phyloP scores from a whole-genome alignment of 2,888 invertebrate species.

The Drosophila fungiperda region DNA sequence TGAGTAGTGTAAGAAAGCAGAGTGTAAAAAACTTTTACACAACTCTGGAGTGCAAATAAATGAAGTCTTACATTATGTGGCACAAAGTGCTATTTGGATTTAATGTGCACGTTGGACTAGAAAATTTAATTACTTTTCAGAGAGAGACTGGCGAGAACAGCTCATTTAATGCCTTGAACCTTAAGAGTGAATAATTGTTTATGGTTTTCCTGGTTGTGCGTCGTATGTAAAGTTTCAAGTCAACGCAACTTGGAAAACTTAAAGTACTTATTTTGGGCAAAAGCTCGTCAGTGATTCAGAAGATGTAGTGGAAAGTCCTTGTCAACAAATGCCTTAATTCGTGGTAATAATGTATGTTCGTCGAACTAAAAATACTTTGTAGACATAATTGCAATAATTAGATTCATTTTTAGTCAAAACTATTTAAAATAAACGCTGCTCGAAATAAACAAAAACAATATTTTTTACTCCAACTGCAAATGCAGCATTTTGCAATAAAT shows the following conservation, averaged over 20 bases:
- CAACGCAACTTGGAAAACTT: background rate
- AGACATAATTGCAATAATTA: background rate
- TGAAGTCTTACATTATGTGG: conserved; percentile 1
- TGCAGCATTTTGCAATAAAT: background rate
- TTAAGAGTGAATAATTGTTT: conserved; percentile 5
- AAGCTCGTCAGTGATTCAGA: background rate
- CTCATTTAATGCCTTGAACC: conserved; percentile 3
- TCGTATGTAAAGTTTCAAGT: conserved; percentile 4
- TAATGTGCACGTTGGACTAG: conserved; percentile 5
- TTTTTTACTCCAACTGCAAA: background rate
- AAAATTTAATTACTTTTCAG: conserved; percentile 11
- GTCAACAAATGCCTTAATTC: background rate
- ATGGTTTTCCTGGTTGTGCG: conserved; percentile 2
- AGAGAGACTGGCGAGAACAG: background rate
- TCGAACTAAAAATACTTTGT: background rate
- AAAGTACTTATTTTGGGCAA: background rate
- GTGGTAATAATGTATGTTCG: background rate
- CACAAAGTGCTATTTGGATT: conserved; percentile 4
- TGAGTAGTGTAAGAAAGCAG: conserved; percentile 1
- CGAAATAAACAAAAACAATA: background rate
- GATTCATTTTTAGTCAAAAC: background rate
- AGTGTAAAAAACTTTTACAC: background rate
- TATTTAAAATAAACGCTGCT: background rate
- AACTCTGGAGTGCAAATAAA: background rate
- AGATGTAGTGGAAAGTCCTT: background rate